Evolutionary conservation across 2,888 invertebrate genomes (phyloP), one percentile per base, ranked within the genome.

Genomic region (Mythimna pallens): DNA sequence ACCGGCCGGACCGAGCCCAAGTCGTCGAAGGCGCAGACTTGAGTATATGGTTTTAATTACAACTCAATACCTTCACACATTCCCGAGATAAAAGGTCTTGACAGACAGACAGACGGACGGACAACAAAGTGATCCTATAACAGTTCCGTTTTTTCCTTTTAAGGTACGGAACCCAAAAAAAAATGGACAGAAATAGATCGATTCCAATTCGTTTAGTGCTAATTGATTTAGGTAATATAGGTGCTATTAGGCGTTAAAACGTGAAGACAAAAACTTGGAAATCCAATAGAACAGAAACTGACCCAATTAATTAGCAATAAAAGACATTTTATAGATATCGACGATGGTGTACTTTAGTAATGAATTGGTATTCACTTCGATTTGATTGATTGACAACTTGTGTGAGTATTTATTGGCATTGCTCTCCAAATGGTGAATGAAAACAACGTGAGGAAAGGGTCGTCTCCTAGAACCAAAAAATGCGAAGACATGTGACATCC

Each of bases 271-370:
- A 34, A 52, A n/a, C 14, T 43, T 30, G 14, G 9, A 66, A 57
- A 57, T 66, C 30, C n/a, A 43, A 30, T 43, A n/a, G 6, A 57
- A 47, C n/a, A 6, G 10, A 66, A 43, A 5, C 43, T 43, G 43
- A 8, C 47, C 34, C 47, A 47, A 68, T 70, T n/a, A 70, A 70
- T 70, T 34, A 67, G 34, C 67, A 3, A 14, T 66, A 55, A 66
- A 17, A 34, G 22, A 47, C n/a, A 65, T 54, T 57, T 66, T 30
- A 66, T 22, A 34, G 66, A 5, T 58, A 47, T 47, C 17, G 30
- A 66, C n/a, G n/a, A 52, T n/a, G n/a, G 50, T 50, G n/a, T 9
- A 30, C 5, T 12, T 2, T 8, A 30, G 9, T 57, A 55, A 66
- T 67, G 5, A 70, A 67, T 70, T 67, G 43, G 22, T 14, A 70